phyloP scores from a whole-genome alignment of 2,797 vertebrate genomes.

The Crocodylus rhombifer region DNA sequence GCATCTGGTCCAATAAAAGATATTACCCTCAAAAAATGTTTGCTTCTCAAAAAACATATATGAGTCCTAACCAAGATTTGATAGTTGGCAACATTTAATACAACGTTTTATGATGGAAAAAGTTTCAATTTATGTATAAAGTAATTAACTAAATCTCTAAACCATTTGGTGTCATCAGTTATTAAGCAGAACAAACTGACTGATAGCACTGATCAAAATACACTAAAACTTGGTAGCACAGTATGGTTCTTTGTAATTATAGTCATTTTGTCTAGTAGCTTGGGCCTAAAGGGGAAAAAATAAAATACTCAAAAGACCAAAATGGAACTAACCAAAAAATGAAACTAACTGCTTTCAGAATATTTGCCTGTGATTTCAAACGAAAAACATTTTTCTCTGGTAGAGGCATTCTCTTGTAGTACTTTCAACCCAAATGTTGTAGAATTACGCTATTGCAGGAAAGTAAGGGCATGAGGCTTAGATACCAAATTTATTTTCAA shows the following conservation, averaged over 20 bases:
- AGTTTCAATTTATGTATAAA: conserved; percentile 15
- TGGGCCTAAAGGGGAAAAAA: background rate
- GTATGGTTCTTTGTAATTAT: conserved; percentile 26
- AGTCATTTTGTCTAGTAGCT: conserved; percentile 32
- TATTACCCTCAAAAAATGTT: no score
- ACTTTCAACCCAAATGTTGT: background rate
- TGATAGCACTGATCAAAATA: conserved; percentile 20
- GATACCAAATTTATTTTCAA: background rate
- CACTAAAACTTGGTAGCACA: background rate
- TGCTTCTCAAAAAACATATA: no score
- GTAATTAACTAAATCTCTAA: conserved; percentile 17
- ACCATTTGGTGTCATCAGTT: conserved; percentile 15
- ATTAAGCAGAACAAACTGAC: conserved; percentile 39
- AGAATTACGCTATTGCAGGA: background rate
- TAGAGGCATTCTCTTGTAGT: conserved; percentile 4
- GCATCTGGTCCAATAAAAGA: no score
- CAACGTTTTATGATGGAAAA: conserved; percentile 12
- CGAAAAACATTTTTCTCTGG: background rate
- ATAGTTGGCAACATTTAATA: background rate
- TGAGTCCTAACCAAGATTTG: background rate
- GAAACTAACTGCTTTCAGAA: background rate
- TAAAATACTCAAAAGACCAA: background rate
- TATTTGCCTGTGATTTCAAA: background rate
- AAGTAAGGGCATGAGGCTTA: background rate
- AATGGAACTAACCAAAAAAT: background rate